A percentile compares a stretch with the other conserved stretches of the same genome.
These are phyloP conservation scores for Bombus cullumanus DNA, from an alignment of 1,140 invertebrate species.

Conservation along the genomic window DNA sequence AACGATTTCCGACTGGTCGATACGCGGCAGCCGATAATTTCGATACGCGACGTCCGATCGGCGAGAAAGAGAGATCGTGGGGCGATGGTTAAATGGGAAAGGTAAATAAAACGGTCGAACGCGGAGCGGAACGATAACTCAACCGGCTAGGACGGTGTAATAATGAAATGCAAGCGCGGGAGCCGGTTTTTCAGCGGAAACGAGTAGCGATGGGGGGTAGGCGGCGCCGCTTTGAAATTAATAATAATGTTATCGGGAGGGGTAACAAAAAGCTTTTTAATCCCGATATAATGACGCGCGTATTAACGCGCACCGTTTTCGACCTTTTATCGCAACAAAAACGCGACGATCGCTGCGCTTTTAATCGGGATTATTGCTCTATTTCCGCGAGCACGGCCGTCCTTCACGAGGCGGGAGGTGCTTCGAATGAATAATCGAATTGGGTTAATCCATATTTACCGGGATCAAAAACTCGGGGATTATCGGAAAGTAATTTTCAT, in stretches of 20 bases:
- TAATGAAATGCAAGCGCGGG: slow-evolving; percentile 37
- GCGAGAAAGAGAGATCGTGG: neutral
- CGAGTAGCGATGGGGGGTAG: neutral
- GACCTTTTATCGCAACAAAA: slow-evolving; percentile 58
- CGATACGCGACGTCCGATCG: slow-evolving; percentile 8
- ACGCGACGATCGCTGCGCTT: slow-evolving; percentile 44
- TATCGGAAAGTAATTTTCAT: slow-evolving; percentile 58
- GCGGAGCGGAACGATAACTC: slow-evolving; percentile 41
- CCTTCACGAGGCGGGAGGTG: neutral
- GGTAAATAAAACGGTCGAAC: slow-evolving; percentile 46
- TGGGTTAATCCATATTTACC: slow-evolving; percentile 60
- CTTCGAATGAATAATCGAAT: slow-evolving; percentile 53
- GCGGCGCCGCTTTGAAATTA: slow-evolving; percentile 44
- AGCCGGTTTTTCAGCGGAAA: slow-evolving; percentile 42
- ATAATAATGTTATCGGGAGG: slow-evolving; percentile 56
- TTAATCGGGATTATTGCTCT: slow-evolving; percentile 60
- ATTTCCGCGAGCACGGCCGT: slow-evolving; percentile 37
- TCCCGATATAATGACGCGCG: slow-evolving; percentile 53
- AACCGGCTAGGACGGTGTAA: slow-evolving; percentile 1
- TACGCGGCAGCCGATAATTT: slow-evolving; percentile 22
- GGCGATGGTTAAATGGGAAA: slow-evolving; percentile 1
- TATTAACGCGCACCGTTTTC: slow-evolving; percentile 56
- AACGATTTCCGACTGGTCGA: neutral
- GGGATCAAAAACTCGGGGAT: slow-evolving; percentile 57
- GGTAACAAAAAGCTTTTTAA: slow-evolving; percentile 58